Evolutionary conservation across 1,140 invertebrate species (phyloP).

Genomic region (Musca vetustissima): DNA sequence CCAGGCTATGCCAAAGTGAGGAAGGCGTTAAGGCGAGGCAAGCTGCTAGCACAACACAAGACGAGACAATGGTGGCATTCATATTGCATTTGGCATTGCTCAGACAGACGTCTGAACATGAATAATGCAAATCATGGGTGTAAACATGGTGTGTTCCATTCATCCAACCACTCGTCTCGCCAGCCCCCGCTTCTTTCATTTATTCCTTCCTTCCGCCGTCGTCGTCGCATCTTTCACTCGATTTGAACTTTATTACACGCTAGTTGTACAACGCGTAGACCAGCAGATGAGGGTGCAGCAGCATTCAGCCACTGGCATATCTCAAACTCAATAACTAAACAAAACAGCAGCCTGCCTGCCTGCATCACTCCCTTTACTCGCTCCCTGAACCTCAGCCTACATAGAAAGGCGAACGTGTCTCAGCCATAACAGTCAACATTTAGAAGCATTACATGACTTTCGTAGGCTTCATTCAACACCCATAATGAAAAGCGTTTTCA

Average conservation of each 20-base stretch:
- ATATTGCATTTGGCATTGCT: no score
- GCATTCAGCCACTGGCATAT: conserved; percentile 1
- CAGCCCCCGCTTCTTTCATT: no score
- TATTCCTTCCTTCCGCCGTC: not conserved
- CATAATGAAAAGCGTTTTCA: not conserved
- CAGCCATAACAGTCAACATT: not conserved
- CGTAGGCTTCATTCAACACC: conserved; percentile 16
- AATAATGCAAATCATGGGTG: conserved; percentile 20
- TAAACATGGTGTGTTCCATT: not conserved
- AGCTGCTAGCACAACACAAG: no score
- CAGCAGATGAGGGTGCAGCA: conserved; percentile 9
- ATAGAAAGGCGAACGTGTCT: not conserved
- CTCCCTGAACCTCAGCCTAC: not conserved
- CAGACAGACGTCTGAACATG: not conserved
- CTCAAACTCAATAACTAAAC: not conserved
- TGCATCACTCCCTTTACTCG: no score
- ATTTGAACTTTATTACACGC: not conserved
- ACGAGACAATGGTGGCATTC: no score
- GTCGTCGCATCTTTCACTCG: not conserved
- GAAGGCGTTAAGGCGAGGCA: no score
- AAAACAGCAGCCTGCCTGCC: no score
- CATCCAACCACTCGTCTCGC: no score
- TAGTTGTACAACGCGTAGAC: not conserved
- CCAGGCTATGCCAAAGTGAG: no score
- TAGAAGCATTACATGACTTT: not conserved